These are phyloP conservation scores for Campylorhamphus procurvoides DNA, from an alignment of 2,113 vertebrate species.

Conservation along the genomic window DNA sequence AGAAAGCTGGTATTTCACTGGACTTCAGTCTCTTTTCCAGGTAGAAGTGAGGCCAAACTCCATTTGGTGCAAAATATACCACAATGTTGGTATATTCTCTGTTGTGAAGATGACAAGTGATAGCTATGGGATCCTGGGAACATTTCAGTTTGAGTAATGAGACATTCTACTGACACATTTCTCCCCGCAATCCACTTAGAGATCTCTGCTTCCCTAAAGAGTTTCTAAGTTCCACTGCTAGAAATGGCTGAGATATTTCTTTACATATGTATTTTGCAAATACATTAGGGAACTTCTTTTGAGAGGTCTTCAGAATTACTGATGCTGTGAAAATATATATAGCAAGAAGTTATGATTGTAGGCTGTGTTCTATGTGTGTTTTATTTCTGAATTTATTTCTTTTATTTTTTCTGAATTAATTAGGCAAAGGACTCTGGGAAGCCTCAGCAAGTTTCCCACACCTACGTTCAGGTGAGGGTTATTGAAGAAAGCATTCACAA, in stretches of 20 bases:
- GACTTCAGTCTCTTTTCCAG: background rate
- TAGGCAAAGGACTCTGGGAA: constrained; percentile 92
- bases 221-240: constrained; percentile 2
- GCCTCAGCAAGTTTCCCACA: constrained; percentile 84
- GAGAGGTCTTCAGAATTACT: background rate
- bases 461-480: constrained; percentile 85
- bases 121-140: constrained; percentile 46
- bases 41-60: background rate
- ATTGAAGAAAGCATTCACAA: constrained; percentile 96
- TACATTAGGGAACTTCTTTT: background rate
- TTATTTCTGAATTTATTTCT: background rate
- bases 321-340: background rate
- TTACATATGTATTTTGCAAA: constrained; percentile 30
- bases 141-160: constrained; percentile 43
- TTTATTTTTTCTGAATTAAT: background rate
- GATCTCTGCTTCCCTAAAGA: constrained; percentile 52
- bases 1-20: background rate
- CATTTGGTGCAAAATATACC: background rate
- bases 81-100: background rate
- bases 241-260: background rate
- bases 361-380: background rate
- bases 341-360: background rate
- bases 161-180: constrained; percentile 39
- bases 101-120: background rate
- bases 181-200: constrained; percentile 14